Base-by-base conservation (phyloP, 2,797 vertebrate genomes). In the Alexandromys oeconomus region DNA sequence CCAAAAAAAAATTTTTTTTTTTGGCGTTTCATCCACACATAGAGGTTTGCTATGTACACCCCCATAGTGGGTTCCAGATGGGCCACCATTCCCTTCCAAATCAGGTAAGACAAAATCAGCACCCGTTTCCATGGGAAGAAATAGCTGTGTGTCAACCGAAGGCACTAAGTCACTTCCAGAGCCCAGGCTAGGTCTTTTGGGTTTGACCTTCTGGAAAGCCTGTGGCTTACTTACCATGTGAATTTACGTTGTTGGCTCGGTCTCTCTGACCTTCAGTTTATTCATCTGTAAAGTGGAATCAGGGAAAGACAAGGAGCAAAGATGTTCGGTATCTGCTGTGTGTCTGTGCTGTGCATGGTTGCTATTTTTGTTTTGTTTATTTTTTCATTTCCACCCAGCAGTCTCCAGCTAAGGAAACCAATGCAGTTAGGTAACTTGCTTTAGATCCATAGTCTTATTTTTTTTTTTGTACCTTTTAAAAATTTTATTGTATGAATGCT, bases 331-430 rank as follows among this genome's bases (percentile, higher is more conserved):
- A 57, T 25, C 15, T 78, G 25, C 14, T 14, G 12, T 76, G 77
- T 9, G 29, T 34, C 17, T 48, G 76, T 51, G 4, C 46, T 34
- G 31, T 21, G 21, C 31, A 67, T 51, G 34, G 15, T 59, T 54
- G 40, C 40, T 84, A 1, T 65, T 78, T 65, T 31, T 71, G 5
- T 9, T 73, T 37, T 69, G 9, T 13, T 65, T 71, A 59, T 12
- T 2, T 3, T 37, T 93, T 77, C 59, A 67, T n/a, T 71, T 11
- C 82, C 82, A 37, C 6, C 4, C 23, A 89, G 71, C 46, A 73
- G 31, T 85, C 89, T 81, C 78, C 15, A 93, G 51, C 69, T 91
- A 79, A 96, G 78, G 71, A 94, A 94, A 23, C 25, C 65, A 87
- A 48, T 40, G 19, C 43, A 86, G 46, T 87, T 94, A 82, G 63